These are phyloP conservation scores for Leucophenga montana DNA, from an alignment of 2,888 invertebrate species.

Conservation along the genomic window DNA sequence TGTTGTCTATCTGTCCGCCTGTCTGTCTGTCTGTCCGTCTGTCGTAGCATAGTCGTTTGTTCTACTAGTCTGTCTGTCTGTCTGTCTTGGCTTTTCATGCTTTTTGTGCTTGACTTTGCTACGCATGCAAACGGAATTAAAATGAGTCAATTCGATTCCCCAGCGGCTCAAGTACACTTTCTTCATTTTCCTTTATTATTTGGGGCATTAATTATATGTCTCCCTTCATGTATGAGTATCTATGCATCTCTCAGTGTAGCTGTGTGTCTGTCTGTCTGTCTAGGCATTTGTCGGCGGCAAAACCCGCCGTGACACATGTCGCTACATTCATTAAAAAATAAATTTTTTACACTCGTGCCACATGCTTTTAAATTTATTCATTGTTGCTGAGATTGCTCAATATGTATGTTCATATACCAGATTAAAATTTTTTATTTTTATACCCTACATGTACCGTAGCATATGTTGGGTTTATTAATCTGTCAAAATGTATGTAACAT, in stretches of 20 bases:
- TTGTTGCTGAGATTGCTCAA: too few species aligned
- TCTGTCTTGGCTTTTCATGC: conserved; percentile 3
- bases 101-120: conserved; percentile 1
- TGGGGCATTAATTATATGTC: conserved; percentile 53
- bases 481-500: too few species aligned
- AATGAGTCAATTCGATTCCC: conserved; percentile 49
- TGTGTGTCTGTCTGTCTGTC: conserved; percentile 24
- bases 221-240: conserved; percentile 1
- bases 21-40: not conserved
- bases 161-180: conserved; percentile 41
- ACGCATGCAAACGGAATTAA: conserved; percentile 37
- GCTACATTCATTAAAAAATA: too few species aligned
- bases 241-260: conserved; percentile 29
- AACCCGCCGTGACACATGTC: not conserved
- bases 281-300: conserved; percentile 31
- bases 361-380: too few species aligned
- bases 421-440: too few species aligned
- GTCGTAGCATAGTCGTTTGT: too few species aligned
- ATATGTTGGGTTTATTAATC: too few species aligned
- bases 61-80: not conserved
- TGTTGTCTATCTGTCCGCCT: not conserved
- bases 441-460: too few species aligned
- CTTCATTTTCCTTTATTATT: conserved; percentile 54
- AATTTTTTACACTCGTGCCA: too few species aligned
- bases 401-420: too few species aligned